A percentile compares a stretch with the other conserved stretches of the same genome.
Evolutionary conservation across 2,797 vertebrate genomes (phyloP).

Genomic region (Myotis planiceps): DNA sequence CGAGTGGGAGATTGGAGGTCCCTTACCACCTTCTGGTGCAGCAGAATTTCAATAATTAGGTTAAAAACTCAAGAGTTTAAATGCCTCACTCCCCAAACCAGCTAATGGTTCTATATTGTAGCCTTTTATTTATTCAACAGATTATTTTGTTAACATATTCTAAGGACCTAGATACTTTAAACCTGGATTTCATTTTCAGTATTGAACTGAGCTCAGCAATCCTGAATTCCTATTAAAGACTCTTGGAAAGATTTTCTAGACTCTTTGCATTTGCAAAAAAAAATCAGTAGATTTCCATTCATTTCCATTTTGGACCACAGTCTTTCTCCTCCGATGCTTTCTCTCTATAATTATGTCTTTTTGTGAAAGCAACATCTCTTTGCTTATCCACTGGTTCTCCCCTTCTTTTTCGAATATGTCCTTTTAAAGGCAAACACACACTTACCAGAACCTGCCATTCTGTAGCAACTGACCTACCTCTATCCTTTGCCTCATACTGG

Average conservation of each 20-base stretch:
- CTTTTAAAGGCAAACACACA: constrained; percentile 1
- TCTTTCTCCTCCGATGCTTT: neutral
- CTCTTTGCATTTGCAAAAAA: neutral
- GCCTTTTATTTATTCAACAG: neutral
- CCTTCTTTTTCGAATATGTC: neutral
- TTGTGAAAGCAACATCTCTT: constrained; percentile 20
- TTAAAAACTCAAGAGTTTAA: neutral
- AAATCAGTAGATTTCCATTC: constrained; percentile 47
- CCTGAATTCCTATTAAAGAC: constrained; percentile 2
- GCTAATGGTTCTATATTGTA: neutral
- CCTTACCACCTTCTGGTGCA: neutral
- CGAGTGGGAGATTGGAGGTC: neutral
- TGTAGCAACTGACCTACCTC: neutral
- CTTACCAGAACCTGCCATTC: neutral
- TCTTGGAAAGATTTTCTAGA: neutral
- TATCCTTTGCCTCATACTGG: neutral
- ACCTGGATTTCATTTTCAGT: constrained; percentile 43
- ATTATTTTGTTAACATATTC: constrained; percentile 27
- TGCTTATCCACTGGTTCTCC: neutral
- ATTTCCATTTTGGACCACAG: neutral
- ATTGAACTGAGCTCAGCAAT: neutral
- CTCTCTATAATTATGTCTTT: neutral
- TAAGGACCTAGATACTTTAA: neutral
- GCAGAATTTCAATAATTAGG: constrained; percentile 29
- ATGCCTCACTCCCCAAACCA: neutral